Percentiles rank a stretch among this genome's conserved stretches.
Conservation (phyloP, 2,113 vertebrate species). For the Sceloporus undulatus region DNA sequence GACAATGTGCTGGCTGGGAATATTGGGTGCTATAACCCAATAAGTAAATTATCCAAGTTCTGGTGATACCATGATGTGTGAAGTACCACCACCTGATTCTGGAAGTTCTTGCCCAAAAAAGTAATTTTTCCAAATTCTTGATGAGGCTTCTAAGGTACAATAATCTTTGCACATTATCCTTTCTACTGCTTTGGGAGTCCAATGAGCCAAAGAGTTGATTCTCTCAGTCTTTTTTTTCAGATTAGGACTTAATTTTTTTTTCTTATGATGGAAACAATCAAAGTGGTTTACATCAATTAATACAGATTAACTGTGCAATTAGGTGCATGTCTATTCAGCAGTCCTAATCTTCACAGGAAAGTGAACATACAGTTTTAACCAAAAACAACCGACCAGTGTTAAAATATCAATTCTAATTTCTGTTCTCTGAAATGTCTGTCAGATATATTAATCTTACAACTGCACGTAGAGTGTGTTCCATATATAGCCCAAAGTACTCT, state of each 20-base stretch:
- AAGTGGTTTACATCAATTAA: neutral
- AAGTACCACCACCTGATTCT: no score
- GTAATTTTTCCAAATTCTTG: no score
- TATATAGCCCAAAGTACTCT: neutral
- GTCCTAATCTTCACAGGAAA: neutral
- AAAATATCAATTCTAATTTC: neutral
- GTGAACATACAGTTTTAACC: no score
- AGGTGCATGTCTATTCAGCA: neutral
- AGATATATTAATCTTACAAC: neutral
- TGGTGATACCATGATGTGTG: no score
- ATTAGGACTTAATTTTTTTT: neutral
- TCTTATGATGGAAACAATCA: neutral
- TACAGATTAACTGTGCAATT: neutral
- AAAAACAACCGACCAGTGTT: neutral
- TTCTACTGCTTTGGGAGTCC: neutral
- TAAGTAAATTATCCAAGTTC: no score
- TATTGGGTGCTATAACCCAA: no score
- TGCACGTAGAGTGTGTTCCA: neutral
- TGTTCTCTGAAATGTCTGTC: neutral
- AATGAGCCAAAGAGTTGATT: neutral
- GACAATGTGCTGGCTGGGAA: no score
- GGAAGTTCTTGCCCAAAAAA: no score
- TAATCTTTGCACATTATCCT: neutral
- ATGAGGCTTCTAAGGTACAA: no score
- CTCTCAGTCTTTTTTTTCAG: neutral